phyloP scores from a whole-genome alignment of 2,797 vertebrate genomes.

The Ceryle rudis region DNA sequence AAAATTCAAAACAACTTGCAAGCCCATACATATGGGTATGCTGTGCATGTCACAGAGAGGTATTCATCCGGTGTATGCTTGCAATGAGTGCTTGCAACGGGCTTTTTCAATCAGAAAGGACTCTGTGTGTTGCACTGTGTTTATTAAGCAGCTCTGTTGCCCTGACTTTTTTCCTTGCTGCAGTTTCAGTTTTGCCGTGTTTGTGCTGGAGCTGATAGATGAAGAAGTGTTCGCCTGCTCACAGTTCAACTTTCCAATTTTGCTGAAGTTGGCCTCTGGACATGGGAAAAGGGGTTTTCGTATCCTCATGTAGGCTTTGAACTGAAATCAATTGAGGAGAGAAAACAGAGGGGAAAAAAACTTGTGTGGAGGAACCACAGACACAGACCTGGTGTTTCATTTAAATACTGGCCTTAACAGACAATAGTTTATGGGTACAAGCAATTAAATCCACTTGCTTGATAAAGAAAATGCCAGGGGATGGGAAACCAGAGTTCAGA shows the following conservation, averaged over 20 bases:
- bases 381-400: not conserved
- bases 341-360: not conserved
- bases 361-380: not conserved
- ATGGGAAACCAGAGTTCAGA: accelerated
- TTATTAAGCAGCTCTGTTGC: not conserved
- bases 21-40: accelerated
- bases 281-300: not conserved
- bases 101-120: not conserved
- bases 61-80: not conserved
- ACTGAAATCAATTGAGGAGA: not conserved
- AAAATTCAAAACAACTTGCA: not conserved
- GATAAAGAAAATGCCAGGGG: not conserved
- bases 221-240: not conserved
- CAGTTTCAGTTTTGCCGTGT: not conserved
- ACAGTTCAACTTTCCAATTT: not conserved
- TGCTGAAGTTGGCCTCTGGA: not conserved
- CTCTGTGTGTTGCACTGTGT: not conserved
- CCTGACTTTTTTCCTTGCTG: not conserved
- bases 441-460: not conserved
- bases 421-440: not conserved
- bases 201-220: not conserved
- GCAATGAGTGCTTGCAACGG: not conserved
- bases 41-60: not conserved
- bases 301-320: not conserved
- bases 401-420: not conserved